These are phyloP conservation scores for Limnodromus scolopaceus DNA, from an alignment of 2,797 vertebrate species.

Conservation along the genomic window DNA sequence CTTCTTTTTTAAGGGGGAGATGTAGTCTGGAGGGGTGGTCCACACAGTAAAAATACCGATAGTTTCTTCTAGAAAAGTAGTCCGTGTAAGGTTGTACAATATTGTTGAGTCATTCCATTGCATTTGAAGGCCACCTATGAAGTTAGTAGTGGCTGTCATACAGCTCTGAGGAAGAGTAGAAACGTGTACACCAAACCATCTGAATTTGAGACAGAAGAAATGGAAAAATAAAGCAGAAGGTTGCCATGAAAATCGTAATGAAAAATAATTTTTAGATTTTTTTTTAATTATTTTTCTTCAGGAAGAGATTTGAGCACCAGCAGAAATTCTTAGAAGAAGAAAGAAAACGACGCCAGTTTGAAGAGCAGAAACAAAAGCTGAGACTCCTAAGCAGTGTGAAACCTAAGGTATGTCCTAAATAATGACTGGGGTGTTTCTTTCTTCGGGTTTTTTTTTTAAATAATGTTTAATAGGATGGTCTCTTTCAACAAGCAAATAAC, in stretches of 20 bases:
- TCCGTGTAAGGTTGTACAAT: not conserved
- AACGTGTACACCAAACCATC: no score
- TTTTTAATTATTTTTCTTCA: constrained; percentile 34
- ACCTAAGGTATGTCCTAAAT: constrained; percentile 85
- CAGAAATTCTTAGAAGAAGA: constrained; percentile 97
- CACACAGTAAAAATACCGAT: no score
- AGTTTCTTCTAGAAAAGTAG: not conserved
- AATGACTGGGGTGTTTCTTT: not conserved
- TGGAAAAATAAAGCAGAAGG: not conserved
- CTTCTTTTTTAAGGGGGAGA: not conserved
- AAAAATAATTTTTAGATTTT: not conserved
- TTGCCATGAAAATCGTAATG: not conserved
- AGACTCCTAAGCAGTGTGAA: constrained; percentile 96
- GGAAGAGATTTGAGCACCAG: constrained; percentile 96
- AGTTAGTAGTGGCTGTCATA: not conserved
- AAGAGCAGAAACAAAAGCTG: constrained; percentile 98
- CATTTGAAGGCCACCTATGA: not conserved
- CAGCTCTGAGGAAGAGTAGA: not conserved
- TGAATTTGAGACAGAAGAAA: not conserved
- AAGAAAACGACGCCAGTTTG: constrained; percentile 95
- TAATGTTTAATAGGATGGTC: not conserved
- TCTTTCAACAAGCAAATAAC: not conserved
- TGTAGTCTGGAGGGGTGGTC: not conserved
- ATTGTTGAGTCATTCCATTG: not conserved
- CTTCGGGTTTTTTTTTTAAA: not conserved